phyloP scores from a whole-genome alignment of 2,797 vertebrate genomes.

The Poecilia velifera region DNA sequence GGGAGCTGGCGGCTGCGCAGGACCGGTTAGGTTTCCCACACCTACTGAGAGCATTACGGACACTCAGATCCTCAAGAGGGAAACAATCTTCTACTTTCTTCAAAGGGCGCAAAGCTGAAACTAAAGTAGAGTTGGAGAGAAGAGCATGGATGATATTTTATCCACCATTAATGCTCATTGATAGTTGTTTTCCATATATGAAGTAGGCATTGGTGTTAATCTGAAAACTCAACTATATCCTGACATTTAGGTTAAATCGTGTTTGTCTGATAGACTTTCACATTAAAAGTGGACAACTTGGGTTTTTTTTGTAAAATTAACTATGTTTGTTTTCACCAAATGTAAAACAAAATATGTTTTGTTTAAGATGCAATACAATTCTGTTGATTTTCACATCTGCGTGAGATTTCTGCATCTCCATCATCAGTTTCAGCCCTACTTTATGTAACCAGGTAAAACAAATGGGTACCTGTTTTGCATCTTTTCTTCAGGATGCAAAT shows the following conservation, averaged over 20 bases:
- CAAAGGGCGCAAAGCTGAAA: background rate
- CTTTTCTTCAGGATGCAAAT: background rate
- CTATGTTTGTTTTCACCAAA: background rate
- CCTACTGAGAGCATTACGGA: conserved; percentile 1
- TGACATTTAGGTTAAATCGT: background rate
- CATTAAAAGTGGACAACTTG: conserved; percentile 2
- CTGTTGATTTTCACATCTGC: too few species aligned
- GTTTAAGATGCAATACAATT: background rate
- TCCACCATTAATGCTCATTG: background rate
- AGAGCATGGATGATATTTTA: background rate
- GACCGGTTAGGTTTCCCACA: conserved; percentile 51
- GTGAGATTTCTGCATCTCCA: too few species aligned
- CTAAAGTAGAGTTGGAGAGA: background rate
- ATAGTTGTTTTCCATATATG: background rate
- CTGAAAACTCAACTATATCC: too few species aligned
- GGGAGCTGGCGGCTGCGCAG: conserved; percentile 28
- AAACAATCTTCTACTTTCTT: conserved; percentile 17
- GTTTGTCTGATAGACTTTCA: background rate
- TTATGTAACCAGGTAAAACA: too few species aligned
- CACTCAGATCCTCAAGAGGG: conserved; percentile 14
- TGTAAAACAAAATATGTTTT: background rate
- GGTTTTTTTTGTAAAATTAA: background rate
- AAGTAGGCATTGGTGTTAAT: background rate
- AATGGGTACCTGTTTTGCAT: too few species aligned
- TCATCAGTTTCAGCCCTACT: too few species aligned